Percentiles rank a stretch among this genome's conserved stretches.
phyloP scores from a whole-genome alignment of 92 coral and sea anemone species.

The Bergia puertoricense region DNA sequence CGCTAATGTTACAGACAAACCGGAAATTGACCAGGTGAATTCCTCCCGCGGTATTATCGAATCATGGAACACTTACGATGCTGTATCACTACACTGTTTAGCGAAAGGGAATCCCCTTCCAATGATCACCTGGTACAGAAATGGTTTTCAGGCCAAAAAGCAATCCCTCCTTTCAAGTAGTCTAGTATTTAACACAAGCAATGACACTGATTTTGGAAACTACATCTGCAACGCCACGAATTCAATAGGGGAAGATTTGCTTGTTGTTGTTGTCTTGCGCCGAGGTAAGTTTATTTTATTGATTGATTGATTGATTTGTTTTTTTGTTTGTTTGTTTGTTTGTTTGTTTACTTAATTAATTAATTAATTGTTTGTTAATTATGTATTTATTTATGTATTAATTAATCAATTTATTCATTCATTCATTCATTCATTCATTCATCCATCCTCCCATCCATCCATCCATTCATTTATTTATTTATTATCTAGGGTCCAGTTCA shows the following conservation, averaged over 20 bases:
- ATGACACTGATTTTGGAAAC: conserved; percentile 17
- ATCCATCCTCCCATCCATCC: no score
- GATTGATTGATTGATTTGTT: no score
- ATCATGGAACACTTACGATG: conserved; percentile 30
- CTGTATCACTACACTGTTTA: conserved; percentile 9
- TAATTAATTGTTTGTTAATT: no score
- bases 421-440: no score
- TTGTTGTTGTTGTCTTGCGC: conserved; percentile 16
- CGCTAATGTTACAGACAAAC: conserved; percentile 15
- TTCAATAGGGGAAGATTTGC: background rate
- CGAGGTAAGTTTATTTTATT: conserved; percentile 7
- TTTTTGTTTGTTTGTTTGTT: no score
- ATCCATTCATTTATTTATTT: no score
- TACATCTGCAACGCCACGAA: conserved; percentile 23
- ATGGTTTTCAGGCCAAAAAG: background rate
- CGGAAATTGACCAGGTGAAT: conserved; percentile 12
- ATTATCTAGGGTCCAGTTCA: no score
- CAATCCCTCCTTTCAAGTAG: background rate
- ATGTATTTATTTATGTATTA: no score
- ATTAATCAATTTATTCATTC: no score
- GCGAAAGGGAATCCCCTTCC: conserved; percentile 39
- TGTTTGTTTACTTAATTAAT: no score
- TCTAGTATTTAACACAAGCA: conserved; percentile 16
- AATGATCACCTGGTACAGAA: conserved; percentile 4
- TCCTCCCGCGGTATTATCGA: conserved; percentile 26